phyloP scores from a whole-genome alignment of 2,113 vertebrate species.

The Semnornis frantzii region DNA sequence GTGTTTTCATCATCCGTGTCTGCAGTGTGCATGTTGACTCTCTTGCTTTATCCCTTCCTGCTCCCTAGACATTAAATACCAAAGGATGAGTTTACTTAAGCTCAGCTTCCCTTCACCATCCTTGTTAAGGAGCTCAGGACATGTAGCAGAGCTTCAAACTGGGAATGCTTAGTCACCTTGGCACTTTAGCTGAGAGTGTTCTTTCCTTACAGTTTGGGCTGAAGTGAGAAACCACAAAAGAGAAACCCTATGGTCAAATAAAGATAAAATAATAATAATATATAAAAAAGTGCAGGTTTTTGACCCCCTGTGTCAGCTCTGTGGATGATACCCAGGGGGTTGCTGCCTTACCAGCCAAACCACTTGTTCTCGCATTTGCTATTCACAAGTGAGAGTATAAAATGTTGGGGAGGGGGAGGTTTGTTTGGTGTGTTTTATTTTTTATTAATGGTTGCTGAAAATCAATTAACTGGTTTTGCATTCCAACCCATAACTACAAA shows the following conservation, averaged over 20 bases:
- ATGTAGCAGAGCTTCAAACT: background rate
- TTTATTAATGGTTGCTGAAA: background rate
- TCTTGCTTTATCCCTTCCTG: background rate
- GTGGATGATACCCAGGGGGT: background rate
- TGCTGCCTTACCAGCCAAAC: background rate
- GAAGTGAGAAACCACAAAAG: background rate
- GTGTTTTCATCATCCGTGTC: fast-evolving
- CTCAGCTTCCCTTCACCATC: background rate
- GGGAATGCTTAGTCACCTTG: constrained; percentile 38
- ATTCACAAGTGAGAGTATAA: background rate
- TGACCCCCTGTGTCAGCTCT: background rate
- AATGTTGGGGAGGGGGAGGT: background rate
- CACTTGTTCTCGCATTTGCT: background rate
- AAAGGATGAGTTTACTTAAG: background rate
- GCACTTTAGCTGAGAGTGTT: background rate
- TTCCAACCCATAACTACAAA: background rate
- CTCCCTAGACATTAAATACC: background rate
- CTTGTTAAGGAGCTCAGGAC: background rate
- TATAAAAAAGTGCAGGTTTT: background rate
- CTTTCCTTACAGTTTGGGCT: background rate
- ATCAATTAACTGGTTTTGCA: background rate
- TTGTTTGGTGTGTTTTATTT: background rate
- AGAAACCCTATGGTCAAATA: background rate
- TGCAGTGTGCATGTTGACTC: fast-evolving
- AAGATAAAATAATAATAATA: background rate